Evolutionary conservation across 2,888 invertebrate species (phyloP).

Genomic region (Epinotia bilunana): DNA sequence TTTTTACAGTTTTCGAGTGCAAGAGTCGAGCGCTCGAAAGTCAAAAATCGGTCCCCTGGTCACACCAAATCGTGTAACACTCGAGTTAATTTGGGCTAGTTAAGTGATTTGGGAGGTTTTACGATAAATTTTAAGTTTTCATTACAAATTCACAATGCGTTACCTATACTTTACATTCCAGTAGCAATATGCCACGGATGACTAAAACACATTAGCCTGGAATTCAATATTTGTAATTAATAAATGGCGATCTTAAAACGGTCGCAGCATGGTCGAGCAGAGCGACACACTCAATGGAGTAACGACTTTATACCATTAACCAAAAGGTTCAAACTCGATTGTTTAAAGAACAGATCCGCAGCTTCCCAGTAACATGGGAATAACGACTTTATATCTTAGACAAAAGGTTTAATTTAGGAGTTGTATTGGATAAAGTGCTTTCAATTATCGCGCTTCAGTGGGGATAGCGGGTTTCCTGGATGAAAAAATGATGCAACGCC

Average conservation of each 20-base stretch:
- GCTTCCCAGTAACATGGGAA: neutral
- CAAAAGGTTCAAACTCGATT: neutral
- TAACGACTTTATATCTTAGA: neutral
- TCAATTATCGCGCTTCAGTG: slow-evolving; percentile 20
- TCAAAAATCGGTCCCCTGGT: no score
- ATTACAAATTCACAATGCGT: neutral
- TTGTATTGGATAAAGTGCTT: neutral
- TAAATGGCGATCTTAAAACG: slow-evolving; percentile 2
- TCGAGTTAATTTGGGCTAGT: no score
- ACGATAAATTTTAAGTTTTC: neutral
- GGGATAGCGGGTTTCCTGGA: slow-evolving; percentile 13
- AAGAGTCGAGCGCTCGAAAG: no score
- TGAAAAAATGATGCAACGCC: slow-evolving; percentile 21
- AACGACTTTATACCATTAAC: neutral
- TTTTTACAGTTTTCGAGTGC: no score
- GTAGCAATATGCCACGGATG: slow-evolving; percentile 5
- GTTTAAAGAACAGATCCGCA: neutral
- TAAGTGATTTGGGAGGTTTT: no score
- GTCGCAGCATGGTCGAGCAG: slow-evolving; percentile 25
- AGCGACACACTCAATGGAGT: neutral
- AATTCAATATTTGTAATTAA: slow-evolving; percentile 16
- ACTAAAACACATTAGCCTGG: slow-evolving; percentile 9
- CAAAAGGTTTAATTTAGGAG: neutral
- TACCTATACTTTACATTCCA: neutral
- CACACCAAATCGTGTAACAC: no score